Evolutionary conservation across 2,797 vertebrate genomes (phyloP).

Genomic region (Todus mexicanus): DNA sequence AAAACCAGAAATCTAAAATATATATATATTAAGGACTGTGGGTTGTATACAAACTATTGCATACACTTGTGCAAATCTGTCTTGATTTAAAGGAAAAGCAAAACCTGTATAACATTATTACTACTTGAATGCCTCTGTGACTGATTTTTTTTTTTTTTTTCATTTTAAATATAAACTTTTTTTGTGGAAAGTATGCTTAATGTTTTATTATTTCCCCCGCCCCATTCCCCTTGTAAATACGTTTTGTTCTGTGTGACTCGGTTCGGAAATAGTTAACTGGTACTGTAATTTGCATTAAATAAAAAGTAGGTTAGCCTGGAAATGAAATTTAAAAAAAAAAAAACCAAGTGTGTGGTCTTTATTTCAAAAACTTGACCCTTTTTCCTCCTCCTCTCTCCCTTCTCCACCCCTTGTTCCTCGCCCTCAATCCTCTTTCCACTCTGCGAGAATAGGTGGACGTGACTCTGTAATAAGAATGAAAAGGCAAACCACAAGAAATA

Average conservation of each 20-base stretch:
- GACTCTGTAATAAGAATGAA: constrained; percentile 44
- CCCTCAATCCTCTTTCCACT: constrained; percentile 38
- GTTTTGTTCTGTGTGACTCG: constrained; percentile 94
- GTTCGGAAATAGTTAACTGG: constrained; percentile 99
- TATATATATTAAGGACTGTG: constrained; percentile 81
- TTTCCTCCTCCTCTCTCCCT: constrained; percentile 14
- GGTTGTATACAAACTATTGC: constrained; percentile 83
- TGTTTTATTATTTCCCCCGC: constrained; percentile 81
- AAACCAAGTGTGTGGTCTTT: constrained; percentile 80
- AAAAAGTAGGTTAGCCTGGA: constrained; percentile 99
- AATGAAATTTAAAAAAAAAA: constrained; percentile 86
- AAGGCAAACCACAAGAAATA: constrained; percentile 5
- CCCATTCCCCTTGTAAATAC: constrained; percentile 92
- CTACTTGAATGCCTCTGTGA: constrained; percentile 99
- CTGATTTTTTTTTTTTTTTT: constrained; percentile 90
- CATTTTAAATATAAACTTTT: constrained; percentile 86
- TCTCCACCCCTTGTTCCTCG: constrained; percentile 22
- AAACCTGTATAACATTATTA: constrained; percentile 98
- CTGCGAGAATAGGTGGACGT: constrained; percentile 53
- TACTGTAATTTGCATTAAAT: constrained; percentile 99
- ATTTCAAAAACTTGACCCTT: constrained; percentile 62
- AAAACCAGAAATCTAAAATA: constrained; percentile 76
- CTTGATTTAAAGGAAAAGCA: constrained; percentile 85
- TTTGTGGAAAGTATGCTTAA: constrained; percentile 98
- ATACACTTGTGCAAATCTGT: constrained; percentile 86